Percentiles rank a stretch among this genome's conserved stretches.
Conservation (phyloP, 2,797 vertebrate species). For the Coendou prehensilis region DNA sequence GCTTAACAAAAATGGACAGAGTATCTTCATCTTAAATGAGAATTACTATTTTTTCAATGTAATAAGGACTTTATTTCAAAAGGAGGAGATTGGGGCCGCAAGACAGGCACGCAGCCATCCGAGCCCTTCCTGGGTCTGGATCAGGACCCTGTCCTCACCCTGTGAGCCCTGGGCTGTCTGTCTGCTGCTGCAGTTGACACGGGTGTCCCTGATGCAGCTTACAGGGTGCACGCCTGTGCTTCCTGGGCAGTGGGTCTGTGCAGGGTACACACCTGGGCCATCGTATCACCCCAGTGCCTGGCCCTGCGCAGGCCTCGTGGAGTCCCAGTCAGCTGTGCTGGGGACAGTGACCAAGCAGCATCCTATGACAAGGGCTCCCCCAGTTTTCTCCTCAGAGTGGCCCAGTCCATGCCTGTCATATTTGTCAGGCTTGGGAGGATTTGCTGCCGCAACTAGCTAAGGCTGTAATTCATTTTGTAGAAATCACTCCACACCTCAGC, state of each 20-base stretch:
- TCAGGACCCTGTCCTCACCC: not conserved
- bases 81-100: too few relatives aligned
- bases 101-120: too few relatives aligned
- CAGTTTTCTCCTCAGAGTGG: not conserved
- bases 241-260: too few relatives aligned
- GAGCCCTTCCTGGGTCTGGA: not conserved
- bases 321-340: not conserved
- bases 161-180: not conserved
- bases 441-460: not conserved
- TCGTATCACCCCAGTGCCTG: not conserved
- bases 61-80: not conserved
- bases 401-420: not conserved
- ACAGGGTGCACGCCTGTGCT: too few relatives aligned
- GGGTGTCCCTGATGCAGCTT: accelerated
- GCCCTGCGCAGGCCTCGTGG: too few relatives aligned
- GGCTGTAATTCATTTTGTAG: not conserved
- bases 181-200: too few relatives aligned
- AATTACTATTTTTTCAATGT: not conserved
- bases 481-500: not conserved
- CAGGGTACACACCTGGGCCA: accelerated
- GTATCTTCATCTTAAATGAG: not conserved
- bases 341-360: not conserved
- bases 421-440: not conserved
- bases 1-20: not conserved
- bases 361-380: not conserved